Evolutionary conservation across 1,140 invertebrate species (phyloP).

Genomic region (Gryllus bimaculatus): DNA sequence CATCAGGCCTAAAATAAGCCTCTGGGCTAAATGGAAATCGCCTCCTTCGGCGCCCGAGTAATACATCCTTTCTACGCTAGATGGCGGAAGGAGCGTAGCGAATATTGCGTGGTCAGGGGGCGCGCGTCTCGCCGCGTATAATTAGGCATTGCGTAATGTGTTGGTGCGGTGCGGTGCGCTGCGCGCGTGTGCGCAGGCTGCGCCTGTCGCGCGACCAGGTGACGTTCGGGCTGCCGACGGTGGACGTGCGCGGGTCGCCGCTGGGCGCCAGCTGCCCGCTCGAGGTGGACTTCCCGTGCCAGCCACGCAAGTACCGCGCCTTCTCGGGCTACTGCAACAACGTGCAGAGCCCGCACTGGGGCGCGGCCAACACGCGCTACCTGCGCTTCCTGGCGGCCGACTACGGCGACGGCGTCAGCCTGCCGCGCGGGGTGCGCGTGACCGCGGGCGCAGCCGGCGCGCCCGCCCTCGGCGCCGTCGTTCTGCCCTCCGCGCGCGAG

Average conservation of each 20-base stretch:
- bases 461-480: slow-evolving; percentile 23
- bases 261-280: slow-evolving; percentile 37
- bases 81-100: too few species aligned
- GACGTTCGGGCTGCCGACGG: slow-evolving; percentile 36
- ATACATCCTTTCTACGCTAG: too few species aligned
- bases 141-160: too few species aligned
- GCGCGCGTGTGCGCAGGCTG: slow-evolving; percentile 30
- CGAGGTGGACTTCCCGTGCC: slow-evolving; percentile 35
- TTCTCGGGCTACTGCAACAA: slow-evolving; percentile 58
- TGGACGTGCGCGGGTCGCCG: slow-evolving; percentile 37
- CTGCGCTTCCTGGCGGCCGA: slow-evolving; percentile 28
- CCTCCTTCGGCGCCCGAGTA: too few species aligned
- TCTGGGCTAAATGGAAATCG: too few species aligned
- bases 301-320: slow-evolving; percentile 35
- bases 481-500: slow-evolving; percentile 53
- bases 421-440: slow-evolving; percentile 24
- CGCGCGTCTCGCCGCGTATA: too few species aligned
- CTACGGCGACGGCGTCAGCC: slow-evolving; percentile 38
- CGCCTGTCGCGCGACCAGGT: slow-evolving; percentile 38
- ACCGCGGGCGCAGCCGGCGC: slow-evolving; percentile 27
- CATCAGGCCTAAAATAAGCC: too few species aligned
- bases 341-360: slow-evolving; percentile 48
- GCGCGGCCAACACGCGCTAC: slow-evolving; percentile 41
- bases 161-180: too few species aligned
- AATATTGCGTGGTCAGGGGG: too few species aligned